Conservation (phyloP, 2,797 vertebrate species). For the Garrulus glandarius region DNA sequence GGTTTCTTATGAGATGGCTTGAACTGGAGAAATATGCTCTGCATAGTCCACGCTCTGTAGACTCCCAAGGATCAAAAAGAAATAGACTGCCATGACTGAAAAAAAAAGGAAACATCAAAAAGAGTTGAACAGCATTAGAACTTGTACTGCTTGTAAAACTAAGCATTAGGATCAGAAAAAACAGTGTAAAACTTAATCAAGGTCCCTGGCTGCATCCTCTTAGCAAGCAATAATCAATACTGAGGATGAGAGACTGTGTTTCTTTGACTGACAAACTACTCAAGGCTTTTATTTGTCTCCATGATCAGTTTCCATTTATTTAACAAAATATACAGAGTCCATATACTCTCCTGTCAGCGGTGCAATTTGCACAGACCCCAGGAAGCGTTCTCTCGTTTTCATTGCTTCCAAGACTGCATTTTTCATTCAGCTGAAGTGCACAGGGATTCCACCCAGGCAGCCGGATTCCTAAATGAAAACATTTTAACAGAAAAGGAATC, state of each 20-base stretch:
- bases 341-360: not conserved
- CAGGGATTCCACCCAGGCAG: not conserved
- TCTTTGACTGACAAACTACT: not conserved
- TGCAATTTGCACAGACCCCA: not conserved
- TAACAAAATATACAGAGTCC: not conserved
- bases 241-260: not conserved
- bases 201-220: not conserved
- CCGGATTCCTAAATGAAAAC: not conserved
- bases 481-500: not conserved
- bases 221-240: not conserved
- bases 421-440: not conserved
- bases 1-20: conserved; percentile 38
- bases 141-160: not conserved
- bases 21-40: conserved; percentile 43
- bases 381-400: not conserved
- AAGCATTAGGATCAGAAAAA: conserved; percentile 1
- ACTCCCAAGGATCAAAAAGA: conserved; percentile 47
- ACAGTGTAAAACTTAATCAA: not conserved
- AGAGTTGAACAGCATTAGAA: not conserved
- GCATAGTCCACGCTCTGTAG: conserved; percentile 34
- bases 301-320: not conserved
- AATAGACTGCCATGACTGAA: conserved; percentile 35
- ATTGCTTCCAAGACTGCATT: not conserved
- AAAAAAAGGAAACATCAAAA: conserved; percentile 21
- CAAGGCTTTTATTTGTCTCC: not conserved